phyloP scores from a whole-genome alignment of 2,797 vertebrate genomes.

The Phrynocephalus vlangalii region DNA sequence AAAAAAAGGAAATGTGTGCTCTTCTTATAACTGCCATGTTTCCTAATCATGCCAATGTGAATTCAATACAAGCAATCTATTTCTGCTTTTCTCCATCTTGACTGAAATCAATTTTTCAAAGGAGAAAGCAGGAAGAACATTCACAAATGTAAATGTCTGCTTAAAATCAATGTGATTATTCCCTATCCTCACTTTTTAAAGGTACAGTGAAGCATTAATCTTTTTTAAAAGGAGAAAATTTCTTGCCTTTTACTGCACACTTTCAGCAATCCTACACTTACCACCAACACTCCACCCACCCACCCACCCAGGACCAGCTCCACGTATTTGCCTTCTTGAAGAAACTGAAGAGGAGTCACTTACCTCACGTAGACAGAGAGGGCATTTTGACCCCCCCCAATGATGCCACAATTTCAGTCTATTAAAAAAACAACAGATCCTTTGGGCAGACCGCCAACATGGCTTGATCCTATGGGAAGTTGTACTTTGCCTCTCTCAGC shows the following conservation, averaged over 20 bases:
- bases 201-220: neutral
- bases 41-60: slow-evolving; percentile 76
- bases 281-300: neutral
- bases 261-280: neutral
- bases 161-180: slow-evolving; percentile 72
- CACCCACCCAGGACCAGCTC: neutral
- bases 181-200: slow-evolving; percentile 38
- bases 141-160: slow-evolving; percentile 68
- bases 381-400: too few species aligned
- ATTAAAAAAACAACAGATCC: too few species aligned
- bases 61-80: slow-evolving; percentile 77
- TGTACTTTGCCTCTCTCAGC: too few species aligned
- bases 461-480: too few species aligned
- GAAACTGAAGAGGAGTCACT: too few species aligned
- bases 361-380: too few species aligned
- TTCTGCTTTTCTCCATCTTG: slow-evolving; percentile 66
- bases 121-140: slow-evolving; percentile 64
- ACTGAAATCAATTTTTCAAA: slow-evolving; percentile 79
- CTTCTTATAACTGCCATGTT: slow-evolving; percentile 71
- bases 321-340: neutral
- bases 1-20: slow-evolving; percentile 75
- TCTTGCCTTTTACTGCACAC: neutral
- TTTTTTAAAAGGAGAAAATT: neutral
- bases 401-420: neutral
- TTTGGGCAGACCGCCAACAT: too few species aligned